Base-by-base conservation (phyloP, 2,113 vertebrate genomes). In the Trichomycterus rosablanca region DNA sequence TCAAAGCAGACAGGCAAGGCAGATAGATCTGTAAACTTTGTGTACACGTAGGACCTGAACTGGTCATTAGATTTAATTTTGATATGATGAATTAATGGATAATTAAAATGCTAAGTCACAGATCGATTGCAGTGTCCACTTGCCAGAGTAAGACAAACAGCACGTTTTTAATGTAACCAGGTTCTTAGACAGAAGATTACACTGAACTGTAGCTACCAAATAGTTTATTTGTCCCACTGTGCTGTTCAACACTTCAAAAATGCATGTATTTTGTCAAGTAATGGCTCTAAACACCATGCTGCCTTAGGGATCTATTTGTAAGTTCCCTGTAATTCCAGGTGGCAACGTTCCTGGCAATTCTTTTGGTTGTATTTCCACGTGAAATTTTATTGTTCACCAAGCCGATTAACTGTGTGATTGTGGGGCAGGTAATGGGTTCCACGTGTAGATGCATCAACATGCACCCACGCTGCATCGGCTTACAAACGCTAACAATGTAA, bases 341-440 rank as follows among this genome's bases (percentile, higher is more conserved):
- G 56, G 58, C 49, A 61, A 57, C 42, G 40, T 56, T 46, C 42
- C 34, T 39, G 24, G 32, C 32, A 61, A 59, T 37, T 28, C 23
- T 23, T 46, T 52, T 54, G 49, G 39, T 59, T 53, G 42, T 61
- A 54, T 30, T 61, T 30, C 66, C 60, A 40, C 37, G 19, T 40
- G 40, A 59, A 37, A 32, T 15, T 46, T 46, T 22, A 46, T 61
- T 45, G 66, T 45, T 43, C 19, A 45, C 39, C 37, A 46, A 46
- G 42, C 22, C 30, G 40, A 40, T 55, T 62, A 61, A 45, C 23
- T 60, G 39, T 42, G 34, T 35, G 43, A 68, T 28, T 49, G 57
- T 15, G 42, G 52, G 66, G 18, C 23, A n/a, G 12, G 43, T 2
- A 68, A 68, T 56, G 15, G 43, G 48, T 68, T 62, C 66, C 58